phyloP scores from a whole-genome alignment of 2,797 vertebrate genomes.

The Rhynchotus rufescens region DNA sequence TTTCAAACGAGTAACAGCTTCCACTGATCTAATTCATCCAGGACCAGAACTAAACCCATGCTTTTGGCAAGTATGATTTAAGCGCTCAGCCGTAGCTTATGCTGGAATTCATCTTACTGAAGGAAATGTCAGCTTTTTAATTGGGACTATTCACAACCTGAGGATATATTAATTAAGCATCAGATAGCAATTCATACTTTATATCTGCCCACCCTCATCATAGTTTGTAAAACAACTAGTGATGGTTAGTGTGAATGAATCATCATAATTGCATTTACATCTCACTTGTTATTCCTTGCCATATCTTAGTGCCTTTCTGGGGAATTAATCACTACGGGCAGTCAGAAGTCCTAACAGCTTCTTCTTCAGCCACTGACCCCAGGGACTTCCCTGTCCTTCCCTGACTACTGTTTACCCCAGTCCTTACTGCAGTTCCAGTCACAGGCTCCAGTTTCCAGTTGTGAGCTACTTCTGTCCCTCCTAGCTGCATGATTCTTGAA shows the following conservation, averaged over 20 bases:
- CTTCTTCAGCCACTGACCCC: neutral
- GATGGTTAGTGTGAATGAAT: neutral
- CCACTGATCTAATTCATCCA: neutral
- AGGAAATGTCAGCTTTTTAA: neutral
- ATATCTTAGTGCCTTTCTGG: neutral
- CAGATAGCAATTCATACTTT: neutral
- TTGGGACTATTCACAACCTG: conserved; percentile 1
- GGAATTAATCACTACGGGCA: neutral
- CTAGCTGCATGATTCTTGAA: neutral
- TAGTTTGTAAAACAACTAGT: neutral
- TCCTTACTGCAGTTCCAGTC: neutral
- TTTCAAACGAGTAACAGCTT: neutral
- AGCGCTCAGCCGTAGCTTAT: neutral
- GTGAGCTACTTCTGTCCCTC: neutral
- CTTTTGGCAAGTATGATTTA: neutral
- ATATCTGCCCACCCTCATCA: neutral
- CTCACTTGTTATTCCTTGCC: neutral
- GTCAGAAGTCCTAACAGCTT: neutral
- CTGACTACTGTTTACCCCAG: neutral
- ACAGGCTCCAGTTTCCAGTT: neutral
- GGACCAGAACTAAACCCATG: neutral
- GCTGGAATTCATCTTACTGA: neutral
- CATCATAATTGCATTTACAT: neutral
- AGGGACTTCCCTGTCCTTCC: neutral
- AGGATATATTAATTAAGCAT: conserved; percentile 17